phyloP scores from a whole-genome alignment of 2,888 invertebrate genomes.

The Pegoplata infirma region DNA sequence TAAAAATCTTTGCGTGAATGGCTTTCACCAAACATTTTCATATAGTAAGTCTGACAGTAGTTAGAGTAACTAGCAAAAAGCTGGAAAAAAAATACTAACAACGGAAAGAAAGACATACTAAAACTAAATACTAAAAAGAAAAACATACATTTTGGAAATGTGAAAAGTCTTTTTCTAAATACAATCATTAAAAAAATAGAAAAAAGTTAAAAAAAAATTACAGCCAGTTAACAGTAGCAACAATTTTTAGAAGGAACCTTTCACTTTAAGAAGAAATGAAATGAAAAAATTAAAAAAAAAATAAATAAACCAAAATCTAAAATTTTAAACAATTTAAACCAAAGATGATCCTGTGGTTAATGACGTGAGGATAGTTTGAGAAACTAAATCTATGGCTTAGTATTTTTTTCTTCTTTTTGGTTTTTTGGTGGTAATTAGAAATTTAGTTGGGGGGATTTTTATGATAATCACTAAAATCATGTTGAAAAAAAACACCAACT shows the following conservation, averaged over 20 bases:
- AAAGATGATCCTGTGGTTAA: background rate
- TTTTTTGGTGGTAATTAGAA: background rate
- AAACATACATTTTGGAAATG: conserved; percentile 54
- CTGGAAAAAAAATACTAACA: too few species aligned
- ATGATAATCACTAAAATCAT: too few species aligned
- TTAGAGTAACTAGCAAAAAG: too few species aligned
- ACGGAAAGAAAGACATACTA: conserved; percentile 3
- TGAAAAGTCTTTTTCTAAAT: conserved; percentile 44
- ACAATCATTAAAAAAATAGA: conserved; percentile 51
- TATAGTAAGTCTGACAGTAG: too few species aligned
- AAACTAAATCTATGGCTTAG: too few species aligned
- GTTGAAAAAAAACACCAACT: background rate
- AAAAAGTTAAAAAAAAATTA: too few species aligned
- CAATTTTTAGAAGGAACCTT: conserved; percentile 47
- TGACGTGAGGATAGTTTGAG: background rate
- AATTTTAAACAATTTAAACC: too few species aligned
- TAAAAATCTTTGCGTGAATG: conserved; percentile 60
- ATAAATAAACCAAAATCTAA: conserved; percentile 22
- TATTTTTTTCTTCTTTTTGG: background rate
- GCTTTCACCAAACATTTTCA: conserved; percentile 61
- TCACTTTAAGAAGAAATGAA: conserved; percentile 23
- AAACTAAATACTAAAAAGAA: conserved; percentile 15
- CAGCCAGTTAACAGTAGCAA: conserved; percentile 4
- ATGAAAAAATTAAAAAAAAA: background rate
- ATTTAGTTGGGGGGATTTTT: too few species aligned